Percentiles rank a stretch among this genome's conserved stretches.
Conservation (phyloP, 2,888 invertebrate genomes). For the Nomada hirtipes region DNA sequence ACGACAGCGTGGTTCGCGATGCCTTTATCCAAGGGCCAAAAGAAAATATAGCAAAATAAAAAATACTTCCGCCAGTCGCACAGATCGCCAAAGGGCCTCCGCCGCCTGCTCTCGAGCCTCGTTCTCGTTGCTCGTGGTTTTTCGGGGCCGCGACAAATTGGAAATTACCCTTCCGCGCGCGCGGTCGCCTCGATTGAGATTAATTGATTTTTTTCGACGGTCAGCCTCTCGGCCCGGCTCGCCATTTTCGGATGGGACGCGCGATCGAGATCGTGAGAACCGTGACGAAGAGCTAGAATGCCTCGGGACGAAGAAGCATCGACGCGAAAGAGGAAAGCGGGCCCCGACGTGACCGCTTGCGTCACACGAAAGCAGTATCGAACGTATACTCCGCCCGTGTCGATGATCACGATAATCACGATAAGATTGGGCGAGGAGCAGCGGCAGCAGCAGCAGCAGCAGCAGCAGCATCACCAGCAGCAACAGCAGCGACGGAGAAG, state of each 20-base stretch:
- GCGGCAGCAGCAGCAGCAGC: neutral
- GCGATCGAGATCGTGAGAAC: slow-evolving; percentile 73
- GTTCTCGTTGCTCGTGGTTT: slow-evolving; percentile 50
- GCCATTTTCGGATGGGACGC: slow-evolving; percentile 70
- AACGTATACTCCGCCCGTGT: slow-evolving; percentile 10
- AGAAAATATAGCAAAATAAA: neutral
- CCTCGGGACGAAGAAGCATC: slow-evolving; percentile 63
- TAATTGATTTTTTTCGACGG: slow-evolving; percentile 74
- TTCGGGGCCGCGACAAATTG: slow-evolving; percentile 81
- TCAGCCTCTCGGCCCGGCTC: slow-evolving; percentile 50
- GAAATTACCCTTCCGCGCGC: slow-evolving; percentile 77
- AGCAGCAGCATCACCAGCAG: neutral
- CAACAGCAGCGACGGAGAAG: neutral
- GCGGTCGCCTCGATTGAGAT: slow-evolving; percentile 72
- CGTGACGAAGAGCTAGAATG: slow-evolving; percentile 66
- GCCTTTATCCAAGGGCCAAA: slow-evolving; percentile 60
- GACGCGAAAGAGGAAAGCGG: slow-evolving; percentile 49
- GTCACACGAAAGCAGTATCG: slow-evolving; percentile 64
- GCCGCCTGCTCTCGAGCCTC: slow-evolving; percentile 8
- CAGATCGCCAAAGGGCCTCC: slow-evolving; percentile 35
- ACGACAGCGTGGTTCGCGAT: slow-evolving; percentile 53
- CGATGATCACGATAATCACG: slow-evolving; percentile 66
- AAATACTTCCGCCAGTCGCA: slow-evolving; percentile 66
- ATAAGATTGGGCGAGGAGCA: slow-evolving; percentile 34
- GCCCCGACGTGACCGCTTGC: slow-evolving; percentile 45